These are phyloP conservation scores for Elanoides forficatus DNA, from an alignment of 2,113 vertebrate species.

Conservation along the genomic window DNA sequence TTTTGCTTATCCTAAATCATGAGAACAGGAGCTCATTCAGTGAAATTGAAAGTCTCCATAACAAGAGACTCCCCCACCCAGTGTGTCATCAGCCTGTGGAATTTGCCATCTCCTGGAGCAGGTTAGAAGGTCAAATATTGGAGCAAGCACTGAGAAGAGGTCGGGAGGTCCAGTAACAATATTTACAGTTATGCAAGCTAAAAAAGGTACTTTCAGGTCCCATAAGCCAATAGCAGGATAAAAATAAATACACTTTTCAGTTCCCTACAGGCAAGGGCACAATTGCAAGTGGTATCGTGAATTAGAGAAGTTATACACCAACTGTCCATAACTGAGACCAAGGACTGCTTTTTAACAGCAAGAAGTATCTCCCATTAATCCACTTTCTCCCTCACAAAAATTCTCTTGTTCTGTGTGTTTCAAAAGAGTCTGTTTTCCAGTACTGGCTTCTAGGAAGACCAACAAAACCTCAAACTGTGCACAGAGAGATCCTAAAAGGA, in stretches of 20 bases:
- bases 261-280: neutral
- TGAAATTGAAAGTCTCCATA: neutral
- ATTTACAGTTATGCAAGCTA: conserved; percentile 35
- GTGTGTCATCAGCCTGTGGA: neutral
- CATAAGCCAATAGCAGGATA: conserved; percentile 5
- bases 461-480: neutral
- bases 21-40: neutral
- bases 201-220: conserved; percentile 26
- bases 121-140: conserved; percentile 17
- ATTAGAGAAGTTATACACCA: neutral
- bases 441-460: conserved; percentile 32
- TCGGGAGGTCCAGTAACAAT: neutral
- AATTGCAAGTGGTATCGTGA: neutral
- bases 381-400: neutral
- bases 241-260: conserved; percentile 24
- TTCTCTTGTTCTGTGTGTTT: neutral
- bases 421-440: neutral
- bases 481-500: neutral
- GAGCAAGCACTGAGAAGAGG: neutral
- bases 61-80: neutral
- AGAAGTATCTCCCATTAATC: neutral
- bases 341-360: neutral
- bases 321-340: neutral
- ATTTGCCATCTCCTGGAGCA: conserved; percentile 27
- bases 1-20: neutral